A percentile compares a stretch with the other conserved stretches of the same genome.
phyloP scores from a whole-genome alignment of 2,113 vertebrate species.

The Plectropomus leopardus region DNA sequence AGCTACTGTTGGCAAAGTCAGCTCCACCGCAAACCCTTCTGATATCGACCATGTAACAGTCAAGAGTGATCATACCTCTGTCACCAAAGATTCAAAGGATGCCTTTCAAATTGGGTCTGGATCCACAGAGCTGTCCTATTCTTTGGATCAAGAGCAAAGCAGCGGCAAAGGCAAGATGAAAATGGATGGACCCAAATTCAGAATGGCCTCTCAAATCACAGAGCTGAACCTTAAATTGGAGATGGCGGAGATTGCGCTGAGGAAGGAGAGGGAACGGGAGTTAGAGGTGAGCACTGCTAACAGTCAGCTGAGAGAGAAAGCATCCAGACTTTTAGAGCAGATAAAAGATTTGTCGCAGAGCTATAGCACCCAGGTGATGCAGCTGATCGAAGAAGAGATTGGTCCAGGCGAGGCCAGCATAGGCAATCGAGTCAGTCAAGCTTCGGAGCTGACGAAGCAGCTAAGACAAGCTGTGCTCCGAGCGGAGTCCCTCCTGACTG shows the following conservation, averaged over 20 bases:
- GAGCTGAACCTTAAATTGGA: slow-evolving; percentile 74
- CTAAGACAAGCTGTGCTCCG: slow-evolving; percentile 68
- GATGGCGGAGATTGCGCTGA: slow-evolving; percentile 65
- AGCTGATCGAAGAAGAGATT: slow-evolving; percentile 75
- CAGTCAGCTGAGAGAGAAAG: slow-evolving; percentile 66
- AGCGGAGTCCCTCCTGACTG: slow-evolving; percentile 65
- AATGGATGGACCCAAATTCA: slow-evolving; percentile 64
- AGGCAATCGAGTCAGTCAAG: slow-evolving; percentile 42
- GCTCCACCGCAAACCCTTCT: background rate
- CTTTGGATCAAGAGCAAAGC: background rate
- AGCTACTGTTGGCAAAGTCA: background rate
- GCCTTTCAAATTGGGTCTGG: background rate
- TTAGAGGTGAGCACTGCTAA: slow-evolving; percentile 53
- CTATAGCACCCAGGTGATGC: slow-evolving; percentile 61
- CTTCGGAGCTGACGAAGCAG: slow-evolving; percentile 60
- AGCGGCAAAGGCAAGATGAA: slow-evolving; percentile 25
- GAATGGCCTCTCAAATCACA: slow-evolving; percentile 68
- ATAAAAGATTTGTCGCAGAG: slow-evolving; percentile 58
- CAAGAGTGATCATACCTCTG: background rate
- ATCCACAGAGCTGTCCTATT: background rate
- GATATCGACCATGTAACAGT: background rate
- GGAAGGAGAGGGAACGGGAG: slow-evolving; percentile 67
- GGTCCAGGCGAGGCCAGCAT: slow-evolving; percentile 65
- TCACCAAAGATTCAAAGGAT: background rate
- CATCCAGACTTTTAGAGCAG: slow-evolving; percentile 59